Evolutionary conservation across 2,113 vertebrate species (phyloP).

Genomic region (Axis porcinus): DNA sequence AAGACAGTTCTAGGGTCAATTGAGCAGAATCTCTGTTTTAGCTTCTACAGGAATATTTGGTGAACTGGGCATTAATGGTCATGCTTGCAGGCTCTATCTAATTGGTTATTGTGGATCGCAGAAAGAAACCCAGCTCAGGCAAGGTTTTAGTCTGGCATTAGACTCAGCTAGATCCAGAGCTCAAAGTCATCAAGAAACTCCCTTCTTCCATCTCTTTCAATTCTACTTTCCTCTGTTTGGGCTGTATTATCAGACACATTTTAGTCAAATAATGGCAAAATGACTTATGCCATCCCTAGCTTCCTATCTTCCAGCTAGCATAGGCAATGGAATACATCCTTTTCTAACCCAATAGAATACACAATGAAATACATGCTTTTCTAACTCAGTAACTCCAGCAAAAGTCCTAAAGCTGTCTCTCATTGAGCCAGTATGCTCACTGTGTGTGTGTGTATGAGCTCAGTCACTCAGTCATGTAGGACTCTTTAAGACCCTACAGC

Average conservation of each 20-base stretch:
- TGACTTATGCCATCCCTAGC: not conserved
- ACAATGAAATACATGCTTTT: not conserved
- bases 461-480: not conserved
- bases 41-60: not conserved
- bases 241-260: not conserved
- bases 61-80: not conserved
- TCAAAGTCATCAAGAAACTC: not conserved
- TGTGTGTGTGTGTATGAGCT: not conserved
- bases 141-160: not conserved
- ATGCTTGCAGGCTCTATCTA: not conserved
- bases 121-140: not conserved
- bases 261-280: not conserved
- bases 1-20: not conserved
- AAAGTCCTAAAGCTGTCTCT: not conserved
- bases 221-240: not conserved
- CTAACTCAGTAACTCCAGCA: not conserved
- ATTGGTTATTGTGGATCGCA: not conserved
- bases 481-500: not conserved
- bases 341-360: not conserved
- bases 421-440: not conserved
- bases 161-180: not conserved
- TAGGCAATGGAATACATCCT: not conserved
- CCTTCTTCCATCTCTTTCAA: not conserved
- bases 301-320: not conserved
- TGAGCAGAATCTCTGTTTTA: not conserved